These are phyloP conservation scores for Luehdorfia chinensis DNA, from an alignment of 1,140 invertebrate species.

Conservation along the genomic window DNA sequence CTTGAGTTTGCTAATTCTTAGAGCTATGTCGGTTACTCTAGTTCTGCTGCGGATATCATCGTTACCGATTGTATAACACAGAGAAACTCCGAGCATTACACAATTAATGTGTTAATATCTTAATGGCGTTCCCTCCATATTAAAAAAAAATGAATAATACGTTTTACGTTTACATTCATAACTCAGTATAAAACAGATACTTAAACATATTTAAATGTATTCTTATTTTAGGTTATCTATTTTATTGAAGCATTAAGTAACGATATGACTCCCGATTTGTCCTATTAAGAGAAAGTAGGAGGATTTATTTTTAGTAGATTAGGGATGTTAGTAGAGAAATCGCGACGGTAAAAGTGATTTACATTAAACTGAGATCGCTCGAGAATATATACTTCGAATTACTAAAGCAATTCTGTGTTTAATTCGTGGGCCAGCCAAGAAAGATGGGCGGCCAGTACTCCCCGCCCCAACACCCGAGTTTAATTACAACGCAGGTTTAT, in stretches of 20 bases:
- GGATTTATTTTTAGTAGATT: conserved; percentile 40
- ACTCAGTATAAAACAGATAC: too few relatives aligned
- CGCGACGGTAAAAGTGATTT: conserved; percentile 72
- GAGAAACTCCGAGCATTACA: too few relatives aligned
- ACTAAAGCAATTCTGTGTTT: conserved; percentile 73
- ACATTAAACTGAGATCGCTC: conserved; percentile 63
- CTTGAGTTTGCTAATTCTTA: too few relatives aligned
- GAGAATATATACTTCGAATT: conserved; percentile 74
- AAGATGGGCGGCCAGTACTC: conserved; percentile 60
- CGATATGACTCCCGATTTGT: conserved; percentile 23
- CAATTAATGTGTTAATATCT: too few relatives aligned
- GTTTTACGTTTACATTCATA: too few relatives aligned
- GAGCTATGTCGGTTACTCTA: too few relatives aligned
- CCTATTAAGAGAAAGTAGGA: conserved; percentile 29
- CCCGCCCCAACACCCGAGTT: conserved; percentile 54
- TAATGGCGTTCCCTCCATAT: too few relatives aligned
- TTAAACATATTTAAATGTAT: conserved; percentile 8
- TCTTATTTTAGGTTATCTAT: conserved; percentile 10
- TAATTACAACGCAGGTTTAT: conserved; percentile 76
- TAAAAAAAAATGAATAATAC: too few relatives aligned
- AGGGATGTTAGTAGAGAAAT: conserved; percentile 42
- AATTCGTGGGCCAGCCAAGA: conserved; percentile 74
- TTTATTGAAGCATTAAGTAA: conserved; percentile 21
- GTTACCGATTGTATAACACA: too few relatives aligned
- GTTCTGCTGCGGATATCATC: too few relatives aligned